Evolutionary conservation across 1,140 invertebrate species (phyloP), one percentile per base, ranked within the genome.

Genomic region (Trichogramma pretiosum): DNA sequence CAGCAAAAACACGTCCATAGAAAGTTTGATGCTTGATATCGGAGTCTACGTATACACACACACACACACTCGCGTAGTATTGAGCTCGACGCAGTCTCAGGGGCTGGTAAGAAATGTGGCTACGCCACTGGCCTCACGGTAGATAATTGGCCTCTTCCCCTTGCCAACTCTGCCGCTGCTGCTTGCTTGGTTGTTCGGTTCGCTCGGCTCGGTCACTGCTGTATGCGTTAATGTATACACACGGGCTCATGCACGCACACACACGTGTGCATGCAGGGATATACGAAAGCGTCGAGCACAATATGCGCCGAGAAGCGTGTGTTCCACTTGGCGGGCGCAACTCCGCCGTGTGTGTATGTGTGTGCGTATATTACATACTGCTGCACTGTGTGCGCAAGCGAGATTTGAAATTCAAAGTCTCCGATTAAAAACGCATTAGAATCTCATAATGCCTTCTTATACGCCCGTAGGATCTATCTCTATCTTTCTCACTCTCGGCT

Each of bases 371-470:
- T n/a, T 21, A 13, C 14, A 24, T 7, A 9, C 5, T 3, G 7
- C 19, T 5, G 36, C 18, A 17, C 18, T 24, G 40, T 23, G 39
- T 36, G 16, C 55, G 55, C 54, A 62, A 57, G 63, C 60, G 60
- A 54, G 49, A 67, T 67, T 68, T 67, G 58, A 68, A 68, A 64
- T 70, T 69, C 63, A 67, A 68, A 68, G 56, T 61, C 53, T 51
- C 52, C 63, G 63, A 69, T 68, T 69, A 70, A 70, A 69, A 65
- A 65, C 62, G 45, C 67, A 67, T 70, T 67, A 67, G 58, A 54
- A 56, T 56, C 49, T 57, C 49, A 52, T 55, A 35, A 55, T 58
- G 44, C 36, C n/a, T n/a, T n/a, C n/a, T n/a, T n/a, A n/a, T n/a
- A n/a, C n/a, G n/a, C n/a, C n/a, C n/a, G n/a, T n/a, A n/a, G n/a